Base-by-base conservation (phyloP, 2,113 vertebrate species). In the Erythrolamprus reginae region DNA sequence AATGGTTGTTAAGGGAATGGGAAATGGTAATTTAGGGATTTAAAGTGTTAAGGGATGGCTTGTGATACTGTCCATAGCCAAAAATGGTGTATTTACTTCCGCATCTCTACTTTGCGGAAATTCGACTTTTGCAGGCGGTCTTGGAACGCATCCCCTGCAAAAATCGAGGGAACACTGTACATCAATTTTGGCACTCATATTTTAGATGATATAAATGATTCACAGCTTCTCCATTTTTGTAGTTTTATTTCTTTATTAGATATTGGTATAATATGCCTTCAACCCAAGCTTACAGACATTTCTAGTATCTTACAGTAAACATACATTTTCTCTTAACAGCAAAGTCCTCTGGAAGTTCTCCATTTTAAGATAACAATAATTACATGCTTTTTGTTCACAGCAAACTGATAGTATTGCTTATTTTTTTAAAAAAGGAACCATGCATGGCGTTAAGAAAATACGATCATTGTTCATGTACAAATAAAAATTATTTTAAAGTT, bases 181-280 rank as follows among this genome's bases (percentile, higher is more conserved):
- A 28, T 48, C 48, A 51, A 86, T 56, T 55, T 65, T 47, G 19
- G 51, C 47, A 88, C 7, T 45, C 4, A 1, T 65, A 4, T 23
- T 65, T 90, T 1, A 65, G 12, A 28, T 56, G 13, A 92, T 50
- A 87, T 82, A 13, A 96, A 85, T 45, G 95, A 95, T n/a, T 96
- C 92, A 95, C 85, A 93, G 93, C 89, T 10, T 4, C 93, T 95
- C 87, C 61, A 94, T 94, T 96, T 92, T 94, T 91, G 90, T 38
- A 94, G 94, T 82, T 94, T 96, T 96, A 96, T 96, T 96, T 95
- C 55, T 51, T 95, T 92, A 90, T 95, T 93, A 94, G 58, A 93
- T 93, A 93, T 61, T 91, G 88, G 88, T 95, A 95, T 77, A 77
- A 77, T 94, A 92, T 95, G 95, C 89, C 92, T 95, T 91, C 94